These are phyloP conservation scores for Tyto alba DNA, from an alignment of 2,113 vertebrate genomes.

Conservation along the genomic window DNA sequence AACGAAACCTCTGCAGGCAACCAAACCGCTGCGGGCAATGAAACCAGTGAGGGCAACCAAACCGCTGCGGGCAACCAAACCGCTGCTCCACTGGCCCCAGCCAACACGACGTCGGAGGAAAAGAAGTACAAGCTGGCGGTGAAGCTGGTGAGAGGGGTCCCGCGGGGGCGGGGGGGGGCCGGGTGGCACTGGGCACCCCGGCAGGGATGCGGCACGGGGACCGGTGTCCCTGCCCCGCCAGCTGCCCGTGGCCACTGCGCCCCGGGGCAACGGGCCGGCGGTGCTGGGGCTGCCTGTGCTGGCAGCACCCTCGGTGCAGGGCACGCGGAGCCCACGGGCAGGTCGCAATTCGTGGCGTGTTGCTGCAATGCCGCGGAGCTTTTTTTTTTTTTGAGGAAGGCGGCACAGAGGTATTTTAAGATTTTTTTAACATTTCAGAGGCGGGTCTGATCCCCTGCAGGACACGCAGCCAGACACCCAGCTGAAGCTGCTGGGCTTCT, in stretches of 20 bases:
- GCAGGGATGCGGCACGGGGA: fast-evolving
- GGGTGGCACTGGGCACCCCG: fast-evolving
- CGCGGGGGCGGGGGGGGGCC: fast-evolving
- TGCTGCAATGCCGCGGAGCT: too few species aligned
- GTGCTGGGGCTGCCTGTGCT: not conserved
- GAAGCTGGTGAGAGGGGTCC: constrained; percentile 67
- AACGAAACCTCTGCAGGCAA: fast-evolving
- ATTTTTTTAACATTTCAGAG: not conserved
- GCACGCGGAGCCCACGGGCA: not conserved
- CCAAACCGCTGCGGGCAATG: not conserved
- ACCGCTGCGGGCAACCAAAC: not conserved
- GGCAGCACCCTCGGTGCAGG: not conserved
- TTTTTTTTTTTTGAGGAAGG: not conserved
- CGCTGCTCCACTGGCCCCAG: not conserved
- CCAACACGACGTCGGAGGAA: not conserved
- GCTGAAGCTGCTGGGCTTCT: not conserved
- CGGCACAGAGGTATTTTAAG: not conserved
- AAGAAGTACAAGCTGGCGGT: constrained; percentile 75
- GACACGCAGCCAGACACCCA: not conserved
- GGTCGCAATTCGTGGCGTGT: too few species aligned
- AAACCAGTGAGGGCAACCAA: fast-evolving
- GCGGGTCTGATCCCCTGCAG: not conserved
- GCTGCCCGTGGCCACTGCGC: not conserved
- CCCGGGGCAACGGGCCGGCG: too few species aligned
- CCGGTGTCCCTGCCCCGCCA: not conserved